Conservation (phyloP, 2,113 vertebrate genomes). For the Nesogale talazaci region DNA sequence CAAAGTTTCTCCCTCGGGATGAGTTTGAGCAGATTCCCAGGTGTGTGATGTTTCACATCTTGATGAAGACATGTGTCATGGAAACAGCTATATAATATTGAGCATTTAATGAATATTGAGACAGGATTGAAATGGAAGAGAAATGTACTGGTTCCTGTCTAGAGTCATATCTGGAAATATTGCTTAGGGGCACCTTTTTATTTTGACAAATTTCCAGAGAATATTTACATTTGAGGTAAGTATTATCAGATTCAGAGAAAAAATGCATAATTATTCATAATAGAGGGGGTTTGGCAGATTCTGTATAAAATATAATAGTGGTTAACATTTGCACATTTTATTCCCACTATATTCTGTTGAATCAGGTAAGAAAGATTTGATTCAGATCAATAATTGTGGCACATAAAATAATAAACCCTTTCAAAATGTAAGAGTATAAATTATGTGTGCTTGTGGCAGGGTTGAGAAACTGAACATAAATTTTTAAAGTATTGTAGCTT, state of each 20-base stretch:
- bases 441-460: constrained; percentile 55
- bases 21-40: constrained; percentile 78
- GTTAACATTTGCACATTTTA: constrained; percentile 77
- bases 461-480: constrained; percentile 65
- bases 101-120: constrained; percentile 83
- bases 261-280: constrained; percentile 77
- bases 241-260: constrained; percentile 74
- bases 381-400: constrained; percentile 68
- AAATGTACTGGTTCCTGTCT: constrained; percentile 77
- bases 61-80: constrained; percentile 85
- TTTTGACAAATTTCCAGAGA: constrained; percentile 75
- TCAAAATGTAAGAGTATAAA: constrained; percentile 67
- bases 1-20: not conserved
- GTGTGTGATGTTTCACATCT: constrained; percentile 86
- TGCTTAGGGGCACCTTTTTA: constrained; percentile 68
- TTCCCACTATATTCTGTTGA: constrained; percentile 69
- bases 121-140: constrained; percentile 80
- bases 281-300: constrained; percentile 66
- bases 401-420: constrained; percentile 73
- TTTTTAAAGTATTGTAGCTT: constrained; percentile 62
- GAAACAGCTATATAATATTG: constrained; percentile 84
- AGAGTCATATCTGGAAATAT: constrained; percentile 76
- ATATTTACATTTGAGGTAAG: constrained; percentile 77
- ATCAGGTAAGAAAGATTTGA: constrained; percentile 76
- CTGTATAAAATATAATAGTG: constrained; percentile 66